Evolutionary conservation across 2,797 vertebrate genomes (phyloP), one percentile per base, ranked within the genome.

Genomic region (Varecia variegata): DNA sequence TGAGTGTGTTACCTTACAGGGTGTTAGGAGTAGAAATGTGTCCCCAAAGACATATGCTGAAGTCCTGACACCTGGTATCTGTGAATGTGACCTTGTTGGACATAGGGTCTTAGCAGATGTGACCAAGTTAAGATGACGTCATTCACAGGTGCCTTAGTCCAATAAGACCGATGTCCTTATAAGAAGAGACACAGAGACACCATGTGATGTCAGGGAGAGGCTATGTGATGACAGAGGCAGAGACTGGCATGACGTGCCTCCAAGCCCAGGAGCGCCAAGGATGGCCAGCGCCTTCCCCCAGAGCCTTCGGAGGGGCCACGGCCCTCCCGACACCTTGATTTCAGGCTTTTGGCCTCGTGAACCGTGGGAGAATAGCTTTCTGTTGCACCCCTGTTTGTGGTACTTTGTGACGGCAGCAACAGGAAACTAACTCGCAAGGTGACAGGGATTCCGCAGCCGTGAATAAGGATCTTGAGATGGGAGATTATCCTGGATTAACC

Each of bases 161-260:
- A 54, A 7, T 21, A 18, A 2, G n/a, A 43, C 21, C 0, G 8
- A 21, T 15, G 60, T 68, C 52, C 43, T 58, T 12, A 2, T 47
- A 12, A 65, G 50, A 83, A 88, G 65, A 71, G 20, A 54, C 35
- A n/a, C 27, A 73, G 56, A 82, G 21, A n/a, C 35, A 27, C n/a
- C n/a, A n/a, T n/a, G n/a, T n/a, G n/a, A n/a, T n/a, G n/a, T n/a
- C n/a, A 47, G 43, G 47, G 15, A 50, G 83, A 50, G 89, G 67
- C 38, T 18, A 1, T 0, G 20, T 3, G 47, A 71, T 13, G 8
- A 25, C 17, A 20, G 56, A 18, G 56, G 38, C 43, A 56, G 71
- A 32, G 43, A 7, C 5, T 9, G 35, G 17, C 30, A 45, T 1
- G n/a, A 13, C 0, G 27, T 2, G 18, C 1, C 21, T 13, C 5